Percentiles rank a stretch among this genome's conserved stretches.
Evolutionary conservation across 2,797 vertebrate species (phyloP).

Genomic region (Myotis findleyi): DNA sequence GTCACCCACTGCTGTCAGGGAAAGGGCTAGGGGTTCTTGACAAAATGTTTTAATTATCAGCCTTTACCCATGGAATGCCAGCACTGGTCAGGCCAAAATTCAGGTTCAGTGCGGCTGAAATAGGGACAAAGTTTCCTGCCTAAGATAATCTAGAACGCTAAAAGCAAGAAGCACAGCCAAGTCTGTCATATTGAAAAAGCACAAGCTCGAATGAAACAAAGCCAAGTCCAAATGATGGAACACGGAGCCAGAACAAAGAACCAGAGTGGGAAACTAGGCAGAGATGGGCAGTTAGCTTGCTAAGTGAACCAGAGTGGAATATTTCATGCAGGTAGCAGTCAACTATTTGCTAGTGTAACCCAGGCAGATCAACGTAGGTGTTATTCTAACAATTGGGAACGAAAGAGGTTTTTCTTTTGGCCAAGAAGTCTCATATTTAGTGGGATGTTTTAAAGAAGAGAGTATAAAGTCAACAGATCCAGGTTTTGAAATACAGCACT

Average conservation of each 20-base stretch:
- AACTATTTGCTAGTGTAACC: neutral
- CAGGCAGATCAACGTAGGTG: neutral
- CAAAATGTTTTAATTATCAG: neutral
- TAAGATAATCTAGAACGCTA: neutral
- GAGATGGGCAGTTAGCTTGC: neutral
- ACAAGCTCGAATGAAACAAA: neutral
- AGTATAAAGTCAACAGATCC: neutral
- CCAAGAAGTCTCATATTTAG: neutral
- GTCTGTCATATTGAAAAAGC: neutral
- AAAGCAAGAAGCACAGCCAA: neutral
- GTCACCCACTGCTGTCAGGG: neutral
- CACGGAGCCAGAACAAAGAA: neutral
- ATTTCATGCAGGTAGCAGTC: neutral
- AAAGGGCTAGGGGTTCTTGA: neutral
- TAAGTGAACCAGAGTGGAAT: neutral
- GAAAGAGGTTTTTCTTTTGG: neutral
- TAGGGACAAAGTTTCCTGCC: neutral
- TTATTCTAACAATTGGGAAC: neutral
- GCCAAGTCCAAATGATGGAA: neutral
- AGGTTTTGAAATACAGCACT: neutral
- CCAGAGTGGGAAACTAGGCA: neutral
- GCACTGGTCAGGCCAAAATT: neutral
- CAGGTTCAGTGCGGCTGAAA: neutral
- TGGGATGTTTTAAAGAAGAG: conserved; percentile 1
- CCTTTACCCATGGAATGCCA: neutral